Evolutionary conservation across 2,797 vertebrate genomes (phyloP).

Genomic region (Rhinichthys osculus): DNA sequence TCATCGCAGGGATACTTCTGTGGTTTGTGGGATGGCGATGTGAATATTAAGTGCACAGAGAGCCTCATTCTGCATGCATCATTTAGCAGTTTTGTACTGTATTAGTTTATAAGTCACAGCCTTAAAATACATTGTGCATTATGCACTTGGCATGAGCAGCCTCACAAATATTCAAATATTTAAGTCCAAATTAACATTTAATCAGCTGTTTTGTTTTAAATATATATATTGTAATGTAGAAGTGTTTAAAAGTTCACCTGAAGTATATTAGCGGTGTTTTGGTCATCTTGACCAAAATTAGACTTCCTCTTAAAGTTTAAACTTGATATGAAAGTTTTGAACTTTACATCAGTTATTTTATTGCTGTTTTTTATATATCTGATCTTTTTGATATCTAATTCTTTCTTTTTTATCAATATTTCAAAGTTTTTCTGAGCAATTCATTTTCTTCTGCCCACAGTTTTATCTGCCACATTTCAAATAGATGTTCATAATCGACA

Average conservation of each 20-base stretch:
- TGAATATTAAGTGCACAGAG: slow-evolving; percentile 31
- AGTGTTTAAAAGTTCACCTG: not conserved
- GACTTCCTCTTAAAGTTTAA: not conserved
- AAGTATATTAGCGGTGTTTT: not conserved
- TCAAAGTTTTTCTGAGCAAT: slow-evolving; percentile 5
- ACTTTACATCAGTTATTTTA: slow-evolving; percentile 21
- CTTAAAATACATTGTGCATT: not conserved
- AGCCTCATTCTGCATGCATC: slow-evolving; percentile 18
- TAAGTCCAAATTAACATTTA: not conserved
- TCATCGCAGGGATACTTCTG: slow-evolving; percentile 1
- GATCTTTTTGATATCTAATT: not conserved
- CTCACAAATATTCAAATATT: not conserved
- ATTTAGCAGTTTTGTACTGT: slow-evolving; percentile 17
- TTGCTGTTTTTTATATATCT: not conserved
- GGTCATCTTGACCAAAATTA: not conserved
- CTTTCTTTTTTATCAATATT: slow-evolving; percentile 31
- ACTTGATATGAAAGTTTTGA: slow-evolving; percentile 8
- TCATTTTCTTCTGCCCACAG: not conserved
- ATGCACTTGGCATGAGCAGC: slow-evolving; percentile 2
- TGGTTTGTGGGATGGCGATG: slow-evolving; percentile 1
- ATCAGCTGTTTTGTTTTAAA: not conserved
- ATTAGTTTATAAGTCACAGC: slow-evolving; percentile 13
- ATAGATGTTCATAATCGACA: not conserved
- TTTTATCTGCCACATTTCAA: not conserved
- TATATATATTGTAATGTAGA: not conserved